Evolutionary conservation across 2,888 invertebrate genomes (phyloP), one percentile per base, ranked within the genome.

Genomic region (Drosophila monieri): DNA sequence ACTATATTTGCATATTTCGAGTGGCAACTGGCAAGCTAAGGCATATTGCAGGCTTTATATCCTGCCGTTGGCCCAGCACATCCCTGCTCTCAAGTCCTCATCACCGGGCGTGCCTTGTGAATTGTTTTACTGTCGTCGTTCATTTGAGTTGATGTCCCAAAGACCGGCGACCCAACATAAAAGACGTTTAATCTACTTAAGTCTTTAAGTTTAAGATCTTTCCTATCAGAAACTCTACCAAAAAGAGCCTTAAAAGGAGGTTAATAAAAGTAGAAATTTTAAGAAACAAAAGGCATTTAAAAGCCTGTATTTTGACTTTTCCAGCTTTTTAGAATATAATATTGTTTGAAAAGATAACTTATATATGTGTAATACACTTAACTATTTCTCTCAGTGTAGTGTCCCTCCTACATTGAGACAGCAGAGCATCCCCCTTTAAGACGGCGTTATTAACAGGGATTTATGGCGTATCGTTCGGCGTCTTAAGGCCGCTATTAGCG

Each of bases 71-170:
- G 44, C 37, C 55, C 18, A 44, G 43, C 52, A 53, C 15, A 44
- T 46, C 52, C 59, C 54, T 77, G 80, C 80, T 76, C 84, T 76
- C 62, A 76, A 88, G 86, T 85, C 77, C 79, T 79, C 81, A 81
- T 67, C 77, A 83, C 75, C 79, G 88, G 85, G 81, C 79, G 76
- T 84, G 87, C 74, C 80, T 78, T 25, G 54, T 73, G 85, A 83
- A 85, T 88, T 85, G 88, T 83, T 85, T 85, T 78, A 88, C 84
- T 88, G 88, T 80, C 80, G 84, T 74, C 88, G 84, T 85, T 88
- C 88, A 85, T 85, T 85, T 88, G 85, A 80, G 74, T 74, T 78
- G 87, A 76, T 73, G 66, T 69, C 77, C 62, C 74, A 44, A 61
- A 48, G 64, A 57, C 62, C 62, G 55, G 56, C 46, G 53, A 49